phyloP scores from a whole-genome alignment of 2,797 vertebrate species.

The Cygnus olor region DNA sequence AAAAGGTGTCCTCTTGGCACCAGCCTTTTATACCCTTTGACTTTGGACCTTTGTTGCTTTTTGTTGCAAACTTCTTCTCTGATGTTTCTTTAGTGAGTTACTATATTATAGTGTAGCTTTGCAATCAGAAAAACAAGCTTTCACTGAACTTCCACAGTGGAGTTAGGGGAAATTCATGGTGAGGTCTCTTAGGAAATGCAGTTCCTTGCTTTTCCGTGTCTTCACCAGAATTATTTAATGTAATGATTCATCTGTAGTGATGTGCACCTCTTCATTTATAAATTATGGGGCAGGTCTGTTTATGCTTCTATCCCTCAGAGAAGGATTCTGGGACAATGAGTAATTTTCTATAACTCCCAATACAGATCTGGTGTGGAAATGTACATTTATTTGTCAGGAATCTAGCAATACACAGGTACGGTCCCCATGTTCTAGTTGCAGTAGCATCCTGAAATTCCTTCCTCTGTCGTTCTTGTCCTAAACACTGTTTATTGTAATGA shows the following conservation, averaged over 20 bases:
- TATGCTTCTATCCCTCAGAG: background rate
- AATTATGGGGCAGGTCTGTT: constrained; percentile 25
- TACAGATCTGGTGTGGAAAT: background rate
- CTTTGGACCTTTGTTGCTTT: constrained; percentile 55
- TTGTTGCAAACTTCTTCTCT: background rate
- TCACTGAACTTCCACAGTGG: background rate
- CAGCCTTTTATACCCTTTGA: background rate
- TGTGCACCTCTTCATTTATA: background rate
- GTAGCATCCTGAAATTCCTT: background rate
- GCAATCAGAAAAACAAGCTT: background rate
- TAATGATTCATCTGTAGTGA: constrained; percentile 19
- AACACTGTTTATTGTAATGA: background rate
- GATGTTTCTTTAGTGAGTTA: constrained; percentile 4
- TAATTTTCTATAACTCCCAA: background rate
- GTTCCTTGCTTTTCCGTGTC: background rate
- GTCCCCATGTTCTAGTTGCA: background rate
- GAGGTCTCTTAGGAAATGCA: background rate
- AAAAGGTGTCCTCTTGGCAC: background rate
- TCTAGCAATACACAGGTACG: background rate
- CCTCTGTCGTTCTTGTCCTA: background rate
- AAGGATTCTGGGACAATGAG: background rate
- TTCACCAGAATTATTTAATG: background rate
- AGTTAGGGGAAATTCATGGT: background rate
- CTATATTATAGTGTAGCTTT: background rate
- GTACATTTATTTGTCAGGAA: background rate